phyloP scores from a whole-genome alignment of 2,797 vertebrate genomes.

The Falco peregrinus region DNA sequence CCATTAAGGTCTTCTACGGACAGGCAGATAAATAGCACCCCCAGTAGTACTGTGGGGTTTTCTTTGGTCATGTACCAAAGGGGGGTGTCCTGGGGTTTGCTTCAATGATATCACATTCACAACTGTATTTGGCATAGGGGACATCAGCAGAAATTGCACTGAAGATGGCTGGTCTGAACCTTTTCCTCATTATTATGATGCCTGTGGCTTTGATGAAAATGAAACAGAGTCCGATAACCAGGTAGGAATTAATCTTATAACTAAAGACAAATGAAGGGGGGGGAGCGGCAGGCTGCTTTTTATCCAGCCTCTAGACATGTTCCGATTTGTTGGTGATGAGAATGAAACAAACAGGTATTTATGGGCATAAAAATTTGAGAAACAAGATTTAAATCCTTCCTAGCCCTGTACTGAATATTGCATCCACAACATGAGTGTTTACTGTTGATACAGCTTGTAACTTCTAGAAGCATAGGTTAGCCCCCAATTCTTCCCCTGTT shows the following conservation, averaged over 20 bases:
- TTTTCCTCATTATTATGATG: constrained; percentile 91
- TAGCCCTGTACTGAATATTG: not conserved
- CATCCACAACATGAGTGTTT: not conserved
- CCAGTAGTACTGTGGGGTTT: not conserved
- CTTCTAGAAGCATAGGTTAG: not conserved
- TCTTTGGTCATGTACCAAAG: not conserved
- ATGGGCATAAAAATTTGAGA: not conserved
- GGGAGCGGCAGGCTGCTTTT: not conserved
- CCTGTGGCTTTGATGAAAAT: constrained; percentile 87
- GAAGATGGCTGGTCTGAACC: constrained; percentile 93
- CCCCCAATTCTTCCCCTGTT: not conserved
- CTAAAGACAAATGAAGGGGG: not conserved
- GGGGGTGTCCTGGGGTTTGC: not conserved
- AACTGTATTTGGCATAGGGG: constrained; percentile 72
- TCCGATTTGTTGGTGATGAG: not conserved
- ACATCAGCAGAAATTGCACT: constrained; percentile 92
- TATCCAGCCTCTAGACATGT: not conserved
- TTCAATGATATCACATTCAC: not conserved
- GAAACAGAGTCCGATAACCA: constrained; percentile 77
- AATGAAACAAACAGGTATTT: not conserved
- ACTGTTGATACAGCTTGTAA: not conserved
- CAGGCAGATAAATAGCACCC: not conserved
- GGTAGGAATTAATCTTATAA: constrained; percentile 63
- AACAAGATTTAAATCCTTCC: not conserved
- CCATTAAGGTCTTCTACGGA: not conserved